These are phyloP conservation scores for Lepus timidus DNA, from an alignment of 2,113 vertebrate species.

Conservation along the genomic window DNA sequence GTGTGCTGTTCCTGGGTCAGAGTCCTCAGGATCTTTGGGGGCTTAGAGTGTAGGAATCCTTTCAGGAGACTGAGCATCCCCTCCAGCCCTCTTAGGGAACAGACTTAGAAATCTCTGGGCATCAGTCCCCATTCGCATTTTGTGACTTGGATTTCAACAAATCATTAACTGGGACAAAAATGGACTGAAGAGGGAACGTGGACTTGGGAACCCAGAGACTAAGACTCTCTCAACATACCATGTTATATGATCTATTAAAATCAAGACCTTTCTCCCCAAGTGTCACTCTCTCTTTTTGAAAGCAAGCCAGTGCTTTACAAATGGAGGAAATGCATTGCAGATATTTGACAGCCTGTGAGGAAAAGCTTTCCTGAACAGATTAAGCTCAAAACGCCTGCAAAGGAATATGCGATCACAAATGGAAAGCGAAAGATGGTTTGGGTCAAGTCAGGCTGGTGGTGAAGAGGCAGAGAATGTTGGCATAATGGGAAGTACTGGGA, in stretches of 20 bases:
- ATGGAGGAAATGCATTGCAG: background rate
- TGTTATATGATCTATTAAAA: background rate
- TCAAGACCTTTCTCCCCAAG: background rate
- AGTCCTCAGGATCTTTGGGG: background rate
- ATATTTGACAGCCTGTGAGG: background rate
- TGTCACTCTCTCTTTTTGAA: background rate
- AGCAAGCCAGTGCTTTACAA: background rate
- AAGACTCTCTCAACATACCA: background rate
- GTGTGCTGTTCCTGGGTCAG: background rate
- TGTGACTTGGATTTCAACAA: background rate
- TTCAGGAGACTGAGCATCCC: background rate
- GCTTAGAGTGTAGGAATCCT: background rate
- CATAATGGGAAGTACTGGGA: background rate
- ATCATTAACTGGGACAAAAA: background rate
- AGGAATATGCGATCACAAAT: background rate
- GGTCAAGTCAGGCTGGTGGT: accelerated
- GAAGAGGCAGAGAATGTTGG: background rate
- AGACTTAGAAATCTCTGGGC: background rate
- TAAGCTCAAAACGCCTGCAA: background rate
- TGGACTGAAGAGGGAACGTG: background rate
- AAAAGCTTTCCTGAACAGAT: background rate
- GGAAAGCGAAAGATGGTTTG: background rate
- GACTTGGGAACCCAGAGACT: background rate
- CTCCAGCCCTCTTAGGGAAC: background rate
- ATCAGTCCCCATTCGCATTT: background rate